These are phyloP conservation scores for Leucosticte australis DNA, from an alignment of 2,113 vertebrate species.

Conservation along the genomic window DNA sequence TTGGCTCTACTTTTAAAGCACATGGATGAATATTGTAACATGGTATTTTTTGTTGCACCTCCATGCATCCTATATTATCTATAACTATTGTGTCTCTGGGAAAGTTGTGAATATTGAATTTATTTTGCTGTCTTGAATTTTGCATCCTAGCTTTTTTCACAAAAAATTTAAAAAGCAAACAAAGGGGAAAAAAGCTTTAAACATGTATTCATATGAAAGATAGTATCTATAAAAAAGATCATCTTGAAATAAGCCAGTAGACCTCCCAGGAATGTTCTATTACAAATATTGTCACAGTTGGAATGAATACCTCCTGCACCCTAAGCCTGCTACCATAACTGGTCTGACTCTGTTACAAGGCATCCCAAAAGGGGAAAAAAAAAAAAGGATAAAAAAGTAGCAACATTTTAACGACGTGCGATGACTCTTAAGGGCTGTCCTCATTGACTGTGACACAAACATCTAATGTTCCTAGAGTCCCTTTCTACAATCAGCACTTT, in stretches of 20 bases:
- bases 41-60: neutral
- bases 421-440: neutral
- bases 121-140: neutral
- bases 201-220: neutral
- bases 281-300: slow-evolving; percentile 10
- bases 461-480: neutral
- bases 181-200: neutral
- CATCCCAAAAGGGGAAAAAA: neutral
- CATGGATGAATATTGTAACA: neutral
- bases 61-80: neutral
- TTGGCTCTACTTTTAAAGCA: neutral
- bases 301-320: neutral
- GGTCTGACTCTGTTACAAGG: neutral
- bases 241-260: slow-evolving; percentile 40
- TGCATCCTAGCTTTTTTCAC: neutral
- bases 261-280: slow-evolving; percentile 14
- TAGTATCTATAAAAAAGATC: neutral
- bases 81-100: neutral
- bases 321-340: slow-evolving; percentile 23
- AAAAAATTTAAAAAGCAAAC: fast-evolving
- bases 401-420: fast-evolving
- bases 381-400: neutral
- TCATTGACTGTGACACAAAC: neutral
- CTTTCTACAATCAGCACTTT: neutral
- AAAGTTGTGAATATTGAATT: neutral